These are phyloP conservation scores for Hypothenemus hampei DNA, from an alignment of 1,140 invertebrate genomes.

Conservation along the genomic window DNA sequence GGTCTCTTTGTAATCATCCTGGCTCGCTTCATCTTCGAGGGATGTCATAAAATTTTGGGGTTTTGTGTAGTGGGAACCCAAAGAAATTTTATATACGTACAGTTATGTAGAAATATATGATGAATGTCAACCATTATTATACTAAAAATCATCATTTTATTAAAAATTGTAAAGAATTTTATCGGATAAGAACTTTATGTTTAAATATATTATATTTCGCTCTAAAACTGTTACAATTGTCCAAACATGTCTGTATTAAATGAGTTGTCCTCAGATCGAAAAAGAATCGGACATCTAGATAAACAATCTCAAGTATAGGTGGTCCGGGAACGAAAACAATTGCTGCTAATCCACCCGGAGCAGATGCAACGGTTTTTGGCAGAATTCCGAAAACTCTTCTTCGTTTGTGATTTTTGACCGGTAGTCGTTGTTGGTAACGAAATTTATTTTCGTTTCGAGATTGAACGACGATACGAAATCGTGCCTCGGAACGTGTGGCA, in stretches of 20 bases:
- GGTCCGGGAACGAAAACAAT: conserved; percentile 28
- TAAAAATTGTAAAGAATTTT: not conserved
- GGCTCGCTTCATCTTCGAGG: not conserved
- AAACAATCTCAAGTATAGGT: conserved; percentile 26
- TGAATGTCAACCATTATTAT: too few species aligned
- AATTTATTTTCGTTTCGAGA: conserved; percentile 26
- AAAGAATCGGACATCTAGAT: conserved; percentile 20
- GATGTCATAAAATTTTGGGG: conserved; percentile 2
- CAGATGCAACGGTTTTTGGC: conserved; percentile 26
- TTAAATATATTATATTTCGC: conserved; percentile 14
- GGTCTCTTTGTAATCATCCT: conserved; percentile 7
- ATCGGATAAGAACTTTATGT: conserved; percentile 3
- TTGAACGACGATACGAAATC: conserved; percentile 16
- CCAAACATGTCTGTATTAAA: conserved; percentile 19
- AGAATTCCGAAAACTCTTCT: conserved; percentile 21
- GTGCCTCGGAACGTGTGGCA: conserved; percentile 11
- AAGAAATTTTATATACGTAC: too few species aligned
- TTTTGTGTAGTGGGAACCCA: too few species aligned
- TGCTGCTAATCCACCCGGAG: conserved; percentile 27
- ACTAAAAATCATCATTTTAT: too few species aligned
- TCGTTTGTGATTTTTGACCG: conserved; percentile 16
- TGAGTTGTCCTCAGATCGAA: conserved; percentile 27
- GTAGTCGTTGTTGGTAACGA: too few species aligned
- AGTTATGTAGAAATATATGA: too few species aligned
- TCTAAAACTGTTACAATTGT: conserved; percentile 18